Conservation (phyloP, 2,113 vertebrate genomes). For the Otolemur garnettii region DNA sequence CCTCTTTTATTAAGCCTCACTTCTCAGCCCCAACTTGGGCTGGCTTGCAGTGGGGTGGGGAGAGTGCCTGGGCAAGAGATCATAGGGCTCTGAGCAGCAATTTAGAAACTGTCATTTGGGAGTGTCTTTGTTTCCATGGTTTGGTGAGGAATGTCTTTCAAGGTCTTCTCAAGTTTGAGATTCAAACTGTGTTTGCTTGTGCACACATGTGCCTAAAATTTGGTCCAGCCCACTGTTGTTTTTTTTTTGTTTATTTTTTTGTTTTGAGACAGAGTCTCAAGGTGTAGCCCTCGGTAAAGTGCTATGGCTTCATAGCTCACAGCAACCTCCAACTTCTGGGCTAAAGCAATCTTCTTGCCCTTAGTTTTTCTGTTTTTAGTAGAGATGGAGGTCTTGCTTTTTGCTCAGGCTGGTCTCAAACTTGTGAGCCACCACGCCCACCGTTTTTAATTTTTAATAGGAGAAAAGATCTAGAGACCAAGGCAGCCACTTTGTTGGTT, state of each 20-base stretch:
- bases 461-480: neutral
- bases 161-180: neutral
- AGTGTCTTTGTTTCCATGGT: neutral
- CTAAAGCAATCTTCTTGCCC: too few species aligned
- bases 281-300: too few species aligned
- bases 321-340: too few species aligned
- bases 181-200: neutral
- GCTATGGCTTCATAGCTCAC: too few species aligned
- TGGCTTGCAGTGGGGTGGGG: too few species aligned
- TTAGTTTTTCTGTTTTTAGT: too few species aligned
- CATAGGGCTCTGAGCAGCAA: neutral
- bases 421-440: too few species aligned
- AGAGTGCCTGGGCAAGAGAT: fast-evolving
- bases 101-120: neutral
- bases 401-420: too few species aligned
- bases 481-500: neutral
- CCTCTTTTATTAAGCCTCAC: neutral
- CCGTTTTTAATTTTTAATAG: neutral
- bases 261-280: too few species aligned
- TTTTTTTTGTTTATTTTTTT: too few species aligned
- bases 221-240: neutral
- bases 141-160: neutral
- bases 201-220: neutral
- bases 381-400: too few species aligned
- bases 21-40: too few species aligned